phyloP scores from a whole-genome alignment of 2,113 vertebrate genomes.

The Cervus canadensis region DNA sequence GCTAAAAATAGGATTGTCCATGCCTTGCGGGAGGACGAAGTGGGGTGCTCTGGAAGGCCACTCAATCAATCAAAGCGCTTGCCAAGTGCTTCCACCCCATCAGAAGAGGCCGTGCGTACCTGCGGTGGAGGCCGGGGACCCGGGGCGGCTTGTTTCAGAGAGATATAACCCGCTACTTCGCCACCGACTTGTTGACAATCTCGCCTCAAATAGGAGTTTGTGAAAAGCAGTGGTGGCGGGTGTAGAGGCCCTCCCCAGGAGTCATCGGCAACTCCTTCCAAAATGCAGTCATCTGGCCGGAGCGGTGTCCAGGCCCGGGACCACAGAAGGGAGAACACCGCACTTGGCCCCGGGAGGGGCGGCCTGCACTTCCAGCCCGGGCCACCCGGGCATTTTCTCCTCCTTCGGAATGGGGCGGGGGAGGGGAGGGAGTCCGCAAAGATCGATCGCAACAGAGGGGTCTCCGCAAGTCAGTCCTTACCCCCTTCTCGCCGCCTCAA shows the following conservation, averaged over 20 bases:
- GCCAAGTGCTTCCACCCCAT: background rate
- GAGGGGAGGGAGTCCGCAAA: background rate
- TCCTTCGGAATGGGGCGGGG: background rate
- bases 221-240: background rate
- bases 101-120: background rate
- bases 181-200: slow-evolving; percentile 53
- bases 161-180: background rate
- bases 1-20: background rate
- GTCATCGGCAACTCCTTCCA: background rate
- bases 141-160: background rate
- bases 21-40: background rate
- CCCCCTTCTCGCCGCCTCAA: background rate
- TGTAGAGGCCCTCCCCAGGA: background rate
- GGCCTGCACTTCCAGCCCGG: background rate
- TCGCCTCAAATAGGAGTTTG: background rate
- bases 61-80: background rate
- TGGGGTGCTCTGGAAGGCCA: background rate
- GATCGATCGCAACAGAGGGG: background rate
- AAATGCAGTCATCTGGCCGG: background rate
- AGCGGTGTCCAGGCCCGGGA: background rate
- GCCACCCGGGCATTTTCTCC: background rate
- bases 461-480: background rate
- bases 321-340: background rate
- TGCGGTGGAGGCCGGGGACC: background rate
- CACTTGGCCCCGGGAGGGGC: background rate